Evolutionary conservation across 1,140 invertebrate species (phyloP), one percentile per base, ranked within the genome.

Genomic region (Gryon sp.): DNA sequence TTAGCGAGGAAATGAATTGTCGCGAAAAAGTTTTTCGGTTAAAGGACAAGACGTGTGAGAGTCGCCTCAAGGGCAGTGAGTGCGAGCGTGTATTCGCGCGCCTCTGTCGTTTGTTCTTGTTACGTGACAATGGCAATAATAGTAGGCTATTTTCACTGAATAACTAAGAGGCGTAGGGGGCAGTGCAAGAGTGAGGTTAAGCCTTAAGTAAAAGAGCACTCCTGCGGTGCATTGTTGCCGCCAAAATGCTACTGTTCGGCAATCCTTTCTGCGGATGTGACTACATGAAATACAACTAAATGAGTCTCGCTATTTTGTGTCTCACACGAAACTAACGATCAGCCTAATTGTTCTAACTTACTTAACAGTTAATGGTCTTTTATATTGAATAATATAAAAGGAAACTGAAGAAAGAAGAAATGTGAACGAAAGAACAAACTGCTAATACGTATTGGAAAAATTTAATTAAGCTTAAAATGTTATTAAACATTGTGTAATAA

Each of bases 221-320:
- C 85, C 85, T 66, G 85, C 73, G 76, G 85, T 36, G 84, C 50
- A 82, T 86, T 86, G 82, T 86, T 74, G 55, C 48, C 55, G 34
- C 22, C 65, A 43, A 70, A 74, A 11, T 9, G 76, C 70, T 70
- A 74, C 76, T 77, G 75, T 68, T 53, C 48, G 8, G 36, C 20
- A 15, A 46, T 46, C 12, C 50, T 72, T 62, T 45, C 12, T 57
- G 57, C 53, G 72, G 53, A 53, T 36, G 52, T 15, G 16, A 60
- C 55, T 28, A 20, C 32, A 1, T 40, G 22, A 57, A 57, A 12
- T 14, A 34, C 36, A 9, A n/a, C 28, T 20, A 62, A 53, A 55
- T 45, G n/a, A 46, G 26, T 4, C 7, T 16, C 18, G 14, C 28
- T 41, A 45, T 40, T n/a, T 68, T 53, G 26, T 53, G 34, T 60